phyloP scores from a whole-genome alignment of 2,797 vertebrate species.

The Esox lucius region DNA sequence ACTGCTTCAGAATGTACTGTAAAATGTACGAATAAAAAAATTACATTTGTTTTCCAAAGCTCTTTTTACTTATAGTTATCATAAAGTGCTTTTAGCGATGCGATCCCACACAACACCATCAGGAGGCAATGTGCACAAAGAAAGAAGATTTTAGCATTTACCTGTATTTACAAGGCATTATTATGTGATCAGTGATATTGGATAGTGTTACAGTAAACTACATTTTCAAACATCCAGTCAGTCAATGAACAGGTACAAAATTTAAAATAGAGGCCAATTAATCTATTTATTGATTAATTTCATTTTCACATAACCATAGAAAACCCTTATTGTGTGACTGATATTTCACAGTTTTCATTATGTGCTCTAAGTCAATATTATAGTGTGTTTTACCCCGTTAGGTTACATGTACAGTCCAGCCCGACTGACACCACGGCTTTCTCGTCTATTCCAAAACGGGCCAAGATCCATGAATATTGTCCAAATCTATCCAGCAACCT shows the following conservation, averaged over 20 bases:
- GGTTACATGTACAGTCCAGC: background rate
- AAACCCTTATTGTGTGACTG: background rate
- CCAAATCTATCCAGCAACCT: background rate
- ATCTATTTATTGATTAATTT: background rate
- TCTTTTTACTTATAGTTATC: no score
- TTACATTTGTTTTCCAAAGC: no score
- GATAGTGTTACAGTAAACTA: background rate
- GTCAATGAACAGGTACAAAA: background rate
- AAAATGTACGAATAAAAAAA: no score
- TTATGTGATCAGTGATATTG: background rate
- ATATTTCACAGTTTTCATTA: background rate
- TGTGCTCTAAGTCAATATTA: background rate
- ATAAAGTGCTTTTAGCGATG: background rate
- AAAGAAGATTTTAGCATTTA: background rate
- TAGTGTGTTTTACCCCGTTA: background rate
- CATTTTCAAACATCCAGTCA: background rate
- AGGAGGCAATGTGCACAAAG: slow-evolving; percentile 46
- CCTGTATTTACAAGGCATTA: background rate
- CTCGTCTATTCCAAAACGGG: background rate
- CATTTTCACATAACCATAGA: background rate
- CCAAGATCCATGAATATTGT: background rate
- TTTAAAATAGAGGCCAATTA: background rate
- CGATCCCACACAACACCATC: slow-evolving; percentile 36
- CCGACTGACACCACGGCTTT: background rate
- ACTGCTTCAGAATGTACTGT: background rate